phyloP scores from a whole-genome alignment of 2,888 invertebrate species.

The Aspidiotus destructor region DNA sequence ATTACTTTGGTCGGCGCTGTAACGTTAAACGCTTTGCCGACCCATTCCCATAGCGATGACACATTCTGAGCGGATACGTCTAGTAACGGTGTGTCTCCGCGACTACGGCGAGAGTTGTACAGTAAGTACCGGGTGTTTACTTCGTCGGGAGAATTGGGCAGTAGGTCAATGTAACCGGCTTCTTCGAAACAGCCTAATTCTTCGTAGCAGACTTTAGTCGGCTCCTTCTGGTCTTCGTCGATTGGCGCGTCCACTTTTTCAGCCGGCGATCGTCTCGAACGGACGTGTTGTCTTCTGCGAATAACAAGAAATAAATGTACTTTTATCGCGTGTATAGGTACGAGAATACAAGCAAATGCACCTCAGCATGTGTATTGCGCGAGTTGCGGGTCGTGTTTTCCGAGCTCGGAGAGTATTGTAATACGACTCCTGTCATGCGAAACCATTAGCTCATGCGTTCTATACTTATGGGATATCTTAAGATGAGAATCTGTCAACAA shows the following conservation, averaged over 20 bases:
- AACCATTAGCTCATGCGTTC: no score
- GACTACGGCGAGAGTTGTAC: conserved; percentile 47
- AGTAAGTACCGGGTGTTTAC: conserved; percentile 41
- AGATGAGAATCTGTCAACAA: no score
- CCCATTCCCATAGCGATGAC: conserved; percentile 58
- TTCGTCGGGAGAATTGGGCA: conserved; percentile 76
- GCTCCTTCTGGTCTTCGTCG: conserved; percentile 49
- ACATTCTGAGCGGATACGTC: conserved; percentile 64
- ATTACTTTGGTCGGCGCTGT: conserved; percentile 58
- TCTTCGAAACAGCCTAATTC: conserved; percentile 88
- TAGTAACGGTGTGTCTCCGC: conserved; percentile 50
- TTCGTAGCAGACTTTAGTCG: conserved; percentile 65
- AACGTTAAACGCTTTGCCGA: conserved; percentile 56
- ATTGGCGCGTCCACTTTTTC: conserved; percentile 6
- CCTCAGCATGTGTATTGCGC: background rate
- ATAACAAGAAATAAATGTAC: background rate
- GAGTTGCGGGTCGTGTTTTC: no score
- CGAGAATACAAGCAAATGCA: background rate
- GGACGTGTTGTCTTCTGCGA: conserved; percentile 15
- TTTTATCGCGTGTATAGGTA: background rate
- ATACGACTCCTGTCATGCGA: no score
- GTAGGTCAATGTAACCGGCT: conserved; percentile 76
- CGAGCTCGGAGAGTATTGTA: no score
- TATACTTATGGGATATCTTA: no score
- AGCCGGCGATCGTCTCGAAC: conserved; percentile 20